phyloP scores from a whole-genome alignment of 2,888 invertebrate genomes.

The Melangyna quadrimaculata region DNA sequence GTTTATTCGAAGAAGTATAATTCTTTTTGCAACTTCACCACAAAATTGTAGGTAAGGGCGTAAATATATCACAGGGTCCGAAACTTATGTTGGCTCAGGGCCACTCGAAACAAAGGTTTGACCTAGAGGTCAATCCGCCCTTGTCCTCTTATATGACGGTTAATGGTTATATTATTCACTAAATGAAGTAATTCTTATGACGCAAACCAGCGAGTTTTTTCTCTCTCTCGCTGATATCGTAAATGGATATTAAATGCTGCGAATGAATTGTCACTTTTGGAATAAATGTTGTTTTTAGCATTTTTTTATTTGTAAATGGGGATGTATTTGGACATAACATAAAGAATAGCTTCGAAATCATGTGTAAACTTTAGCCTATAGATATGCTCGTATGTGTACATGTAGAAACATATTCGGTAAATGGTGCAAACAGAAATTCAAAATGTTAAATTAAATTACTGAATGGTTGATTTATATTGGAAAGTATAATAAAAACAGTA shows the following conservation, averaged over 20 bases:
- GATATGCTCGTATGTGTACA: not conserved
- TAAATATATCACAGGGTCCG: too few relatives aligned
- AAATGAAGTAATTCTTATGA: conserved; percentile 17
- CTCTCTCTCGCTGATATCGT: not conserved
- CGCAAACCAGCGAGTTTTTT: not conserved
- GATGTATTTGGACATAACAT: not conserved
- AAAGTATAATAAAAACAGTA: not conserved
- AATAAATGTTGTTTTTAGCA: not conserved
- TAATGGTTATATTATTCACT: conserved; percentile 12
- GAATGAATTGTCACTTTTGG: conserved; percentile 49
- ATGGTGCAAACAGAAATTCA: conserved; percentile 15
- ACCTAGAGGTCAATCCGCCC: too few relatives aligned
- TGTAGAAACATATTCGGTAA: not conserved
- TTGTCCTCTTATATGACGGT: not conserved
- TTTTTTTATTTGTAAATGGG: not conserved
- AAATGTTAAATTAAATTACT: conserved; percentile 57
- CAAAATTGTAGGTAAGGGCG: too few relatives aligned
- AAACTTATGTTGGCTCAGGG: not conserved
- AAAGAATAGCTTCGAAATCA: not conserved
- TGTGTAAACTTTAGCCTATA: not conserved
- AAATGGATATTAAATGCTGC: conserved; percentile 51
- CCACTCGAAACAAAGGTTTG: not conserved
- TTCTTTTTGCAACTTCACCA: too few relatives aligned
- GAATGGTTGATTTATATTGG: conserved; percentile 32
- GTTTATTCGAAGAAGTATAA: too few relatives aligned